Conservation (phyloP, 2,888 invertebrate species). For the Tetranychus piercei region DNA sequence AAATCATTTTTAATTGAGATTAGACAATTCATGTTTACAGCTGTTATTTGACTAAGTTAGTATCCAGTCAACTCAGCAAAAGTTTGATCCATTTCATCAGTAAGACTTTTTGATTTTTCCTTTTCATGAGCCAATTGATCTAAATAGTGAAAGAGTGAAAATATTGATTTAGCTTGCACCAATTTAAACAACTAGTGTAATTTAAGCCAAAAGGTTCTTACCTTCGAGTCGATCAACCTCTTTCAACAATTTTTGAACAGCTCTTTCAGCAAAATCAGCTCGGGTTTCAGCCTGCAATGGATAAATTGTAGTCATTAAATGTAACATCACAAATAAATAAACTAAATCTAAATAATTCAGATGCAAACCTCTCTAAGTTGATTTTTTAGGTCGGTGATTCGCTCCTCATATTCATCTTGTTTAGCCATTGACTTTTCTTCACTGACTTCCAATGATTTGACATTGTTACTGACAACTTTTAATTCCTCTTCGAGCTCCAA, state of each 20-base stretch:
- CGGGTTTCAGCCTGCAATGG: conserved; percentile 70
- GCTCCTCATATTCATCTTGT: conserved; percentile 77
- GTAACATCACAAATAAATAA: background rate
- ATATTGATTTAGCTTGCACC: background rate
- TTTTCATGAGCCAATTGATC: conserved; percentile 48
- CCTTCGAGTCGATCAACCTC: conserved; percentile 99
- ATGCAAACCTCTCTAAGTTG: conserved; percentile 7
- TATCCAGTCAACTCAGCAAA: conserved; percentile 82
- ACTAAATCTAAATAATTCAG: background rate
- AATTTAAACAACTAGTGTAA: background rate
- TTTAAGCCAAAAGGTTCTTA: conserved; percentile 27
- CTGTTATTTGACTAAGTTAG: background rate
- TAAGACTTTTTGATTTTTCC: conserved; percentile 96
- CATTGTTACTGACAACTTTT: conserved; percentile 99
- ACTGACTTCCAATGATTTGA: conserved; percentile 98
- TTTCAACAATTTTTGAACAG: conserved; percentile 99
- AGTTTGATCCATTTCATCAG: conserved; percentile 87
- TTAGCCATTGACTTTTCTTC: conserved; percentile 55
- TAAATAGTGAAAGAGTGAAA: background rate
- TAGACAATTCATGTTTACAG: no score
- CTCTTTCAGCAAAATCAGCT: conserved; percentile 99
- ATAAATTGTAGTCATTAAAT: background rate
- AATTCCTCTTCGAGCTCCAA: conserved; percentile 99
- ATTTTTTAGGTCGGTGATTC: conserved; percentile 42
- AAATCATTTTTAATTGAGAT: no score